phyloP scores from a whole-genome alignment of 2,113 vertebrate species.

The Periophthalmus modestus region DNA sequence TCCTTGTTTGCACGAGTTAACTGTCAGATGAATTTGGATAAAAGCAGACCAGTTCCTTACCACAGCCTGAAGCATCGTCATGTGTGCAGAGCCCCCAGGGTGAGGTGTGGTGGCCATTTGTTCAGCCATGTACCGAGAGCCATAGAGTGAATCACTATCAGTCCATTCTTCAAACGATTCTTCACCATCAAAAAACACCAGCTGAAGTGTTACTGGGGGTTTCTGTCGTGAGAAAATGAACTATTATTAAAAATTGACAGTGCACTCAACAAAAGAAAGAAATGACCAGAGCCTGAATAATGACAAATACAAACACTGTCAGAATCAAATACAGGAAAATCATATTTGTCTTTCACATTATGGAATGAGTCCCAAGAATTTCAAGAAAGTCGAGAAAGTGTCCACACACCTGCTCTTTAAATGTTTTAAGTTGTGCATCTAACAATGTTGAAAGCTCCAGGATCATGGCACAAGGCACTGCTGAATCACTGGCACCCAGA shows the following conservation, averaged over 20 bases:
- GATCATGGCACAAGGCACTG: constrained; percentile 85
- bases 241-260: neutral
- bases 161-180: constrained; percentile 88
- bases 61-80: constrained; percentile 80
- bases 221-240: constrained; percentile 50
- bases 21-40: neutral
- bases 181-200: constrained; percentile 90
- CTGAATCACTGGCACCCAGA: constrained; percentile 88
- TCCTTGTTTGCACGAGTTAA: neutral
- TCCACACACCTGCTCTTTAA: constrained; percentile 77
- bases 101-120: constrained; percentile 79
- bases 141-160: constrained; percentile 85
- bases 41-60: constrained; percentile 67
- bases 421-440: constrained; percentile 71
- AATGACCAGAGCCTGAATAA: neutral
- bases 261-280: neutral
- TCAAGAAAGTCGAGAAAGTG: neutral
- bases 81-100: constrained; percentile 41
- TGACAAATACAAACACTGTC: neutral
- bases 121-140: constrained; percentile 85
- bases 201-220: constrained; percentile 80
- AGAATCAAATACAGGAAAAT: neutral
- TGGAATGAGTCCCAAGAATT: neutral
- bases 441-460: constrained; percentile 83
- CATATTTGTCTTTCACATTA: neutral